Evolutionary conservation across 1,140 invertebrate genomes (phyloP).

Genomic region (Meloidogyne chitwoodi): DNA sequence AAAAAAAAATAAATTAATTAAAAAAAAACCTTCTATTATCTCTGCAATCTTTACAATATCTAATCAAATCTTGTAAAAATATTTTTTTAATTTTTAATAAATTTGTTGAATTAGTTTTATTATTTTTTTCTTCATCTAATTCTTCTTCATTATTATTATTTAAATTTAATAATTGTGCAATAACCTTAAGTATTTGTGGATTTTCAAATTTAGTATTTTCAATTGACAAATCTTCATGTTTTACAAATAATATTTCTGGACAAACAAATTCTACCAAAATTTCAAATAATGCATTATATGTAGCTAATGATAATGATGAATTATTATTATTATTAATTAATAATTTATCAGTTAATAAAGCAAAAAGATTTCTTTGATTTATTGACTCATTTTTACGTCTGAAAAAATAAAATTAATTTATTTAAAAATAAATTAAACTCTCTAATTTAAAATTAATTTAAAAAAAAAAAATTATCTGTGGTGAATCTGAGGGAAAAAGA

Average conservation of each 20-base stretch:
- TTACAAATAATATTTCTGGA: constrained; percentile 75
- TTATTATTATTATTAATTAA: too few species aligned
- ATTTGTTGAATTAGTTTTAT: neutral
- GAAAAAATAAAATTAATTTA: constrained; percentile 40
- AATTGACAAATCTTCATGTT: constrained; percentile 73
- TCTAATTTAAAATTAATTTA: too few species aligned
- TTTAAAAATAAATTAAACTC: neutral
- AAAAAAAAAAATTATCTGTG: too few species aligned
- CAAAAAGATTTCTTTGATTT: constrained; percentile 95
- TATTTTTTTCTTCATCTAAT: neutral
- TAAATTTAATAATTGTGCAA: constrained; percentile 90
- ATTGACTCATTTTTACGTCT: constrained; percentile 96
- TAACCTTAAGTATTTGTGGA: constrained; percentile 95
- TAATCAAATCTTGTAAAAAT: constrained; percentile 93
- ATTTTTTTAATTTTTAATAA: constrained; percentile 60
- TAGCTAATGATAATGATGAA: constrained; percentile 80
- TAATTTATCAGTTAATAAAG: constrained; percentile 83
- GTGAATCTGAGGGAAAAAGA: too few species aligned
- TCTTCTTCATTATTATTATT: constrained; percentile 84
- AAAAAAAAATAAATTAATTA: neutral
- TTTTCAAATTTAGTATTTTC: constrained; percentile 91
- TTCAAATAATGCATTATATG: constrained; percentile 98
- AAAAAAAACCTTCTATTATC: constrained; percentile 74
- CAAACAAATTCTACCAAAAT: constrained; percentile 89
- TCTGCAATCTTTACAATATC: constrained; percentile 90